These are phyloP conservation scores for Zaprionus tsacasi DNA, from an alignment of 1,140 invertebrate genomes.

Conservation along the genomic window DNA sequence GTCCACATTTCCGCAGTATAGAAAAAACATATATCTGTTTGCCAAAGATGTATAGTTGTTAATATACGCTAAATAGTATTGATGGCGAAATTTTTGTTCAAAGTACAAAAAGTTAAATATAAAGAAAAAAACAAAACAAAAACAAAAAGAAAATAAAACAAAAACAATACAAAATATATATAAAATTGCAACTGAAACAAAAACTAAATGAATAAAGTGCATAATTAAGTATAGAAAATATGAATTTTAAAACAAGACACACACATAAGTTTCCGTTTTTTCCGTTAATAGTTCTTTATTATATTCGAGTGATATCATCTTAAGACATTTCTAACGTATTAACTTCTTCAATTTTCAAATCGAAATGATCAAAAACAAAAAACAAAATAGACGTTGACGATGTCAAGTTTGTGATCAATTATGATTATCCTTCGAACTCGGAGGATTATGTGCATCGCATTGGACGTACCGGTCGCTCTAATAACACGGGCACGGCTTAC, in stretches of 20 bases:
- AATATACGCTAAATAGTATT: slow-evolving; percentile 82
- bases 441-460: slow-evolving; percentile 99
- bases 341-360: slow-evolving; percentile 79
- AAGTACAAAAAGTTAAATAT: slow-evolving; percentile 61
- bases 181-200: not conserved
- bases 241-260: slow-evolving; percentile 31
- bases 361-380: slow-evolving; percentile 49
- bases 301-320: slow-evolving; percentile 40
- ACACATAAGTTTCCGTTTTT: slow-evolving; percentile 79
- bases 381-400: slow-evolving; percentile 96
- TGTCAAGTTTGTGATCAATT: slow-evolving; percentile 99
- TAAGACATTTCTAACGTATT: slow-evolving; percentile 65
- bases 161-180: slow-evolving; percentile 23
- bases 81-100: slow-evolving; percentile 84
- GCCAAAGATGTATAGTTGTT: slow-evolving; percentile 81
- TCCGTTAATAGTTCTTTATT: slow-evolving; percentile 64
- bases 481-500: slow-evolving; percentile 98
- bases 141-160: slow-evolving; percentile 14
- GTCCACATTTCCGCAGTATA: slow-evolving; percentile 83
- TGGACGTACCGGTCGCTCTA: slow-evolving; percentile 97
- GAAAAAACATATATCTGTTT: slow-evolving; percentile 79
- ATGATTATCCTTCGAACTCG: slow-evolving; percentile 99
- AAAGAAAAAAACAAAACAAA: slow-evolving; percentile 35
- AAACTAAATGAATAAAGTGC: slow-evolving; percentile 49
- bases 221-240: slow-evolving; percentile 63